phyloP scores from a whole-genome alignment of 2,113 vertebrate species.

The Urocolius indicus region DNA sequence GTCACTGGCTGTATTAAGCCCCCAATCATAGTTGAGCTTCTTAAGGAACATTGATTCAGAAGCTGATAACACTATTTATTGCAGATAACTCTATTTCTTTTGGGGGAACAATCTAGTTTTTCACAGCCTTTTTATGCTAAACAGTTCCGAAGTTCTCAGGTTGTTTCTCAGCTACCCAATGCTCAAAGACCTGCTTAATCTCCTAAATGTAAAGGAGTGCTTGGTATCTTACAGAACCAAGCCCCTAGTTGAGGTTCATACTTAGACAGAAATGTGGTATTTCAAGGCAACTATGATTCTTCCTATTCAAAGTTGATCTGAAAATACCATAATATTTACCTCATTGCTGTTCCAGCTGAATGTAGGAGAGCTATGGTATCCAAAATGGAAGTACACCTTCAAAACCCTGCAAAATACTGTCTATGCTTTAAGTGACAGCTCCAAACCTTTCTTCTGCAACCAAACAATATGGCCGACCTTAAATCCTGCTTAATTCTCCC shows the following conservation, averaged over 20 bases:
- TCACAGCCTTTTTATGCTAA: not conserved
- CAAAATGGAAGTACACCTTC: not conserved
- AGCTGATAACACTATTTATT: not conserved
- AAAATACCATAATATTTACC: not conserved
- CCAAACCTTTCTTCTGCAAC: not conserved
- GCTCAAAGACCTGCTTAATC: not conserved
- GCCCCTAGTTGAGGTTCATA: not conserved
- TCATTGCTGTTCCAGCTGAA: not conserved
- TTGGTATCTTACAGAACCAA: not conserved
- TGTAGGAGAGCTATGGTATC: fast-evolving
- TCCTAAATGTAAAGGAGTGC: not conserved
- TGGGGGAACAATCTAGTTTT: not conserved
- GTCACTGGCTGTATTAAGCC: not conserved
- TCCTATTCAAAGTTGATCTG: not conserved
- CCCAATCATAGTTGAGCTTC: not conserved
- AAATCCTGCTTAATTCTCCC: not conserved
- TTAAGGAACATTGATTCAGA: not conserved
- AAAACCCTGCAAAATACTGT: not conserved
- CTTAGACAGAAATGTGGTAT: not conserved
- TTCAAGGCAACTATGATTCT: not conserved
- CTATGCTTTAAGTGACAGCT: not conserved
- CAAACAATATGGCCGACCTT: not conserved
- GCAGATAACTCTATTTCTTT: not conserved
- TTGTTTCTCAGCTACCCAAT: not conserved
- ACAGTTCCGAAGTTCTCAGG: not conserved